Percentiles rank a stretch among this genome's conserved stretches.
Evolutionary conservation across 1,140 invertebrate species (phyloP).

Genomic region (Heliconius eleuchia): DNA sequence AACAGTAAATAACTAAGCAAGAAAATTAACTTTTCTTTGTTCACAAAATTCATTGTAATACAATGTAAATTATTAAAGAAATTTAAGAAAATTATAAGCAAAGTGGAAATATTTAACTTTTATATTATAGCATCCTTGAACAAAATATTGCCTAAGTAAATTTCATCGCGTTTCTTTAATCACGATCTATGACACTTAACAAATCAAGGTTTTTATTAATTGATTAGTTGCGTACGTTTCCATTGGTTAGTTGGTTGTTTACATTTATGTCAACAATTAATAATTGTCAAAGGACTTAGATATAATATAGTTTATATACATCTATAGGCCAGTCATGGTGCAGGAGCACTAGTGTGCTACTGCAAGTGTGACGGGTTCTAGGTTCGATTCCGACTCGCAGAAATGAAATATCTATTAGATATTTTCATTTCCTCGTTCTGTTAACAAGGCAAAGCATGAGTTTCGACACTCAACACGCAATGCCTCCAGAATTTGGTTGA

Average conservation of each 20-base stretch:
- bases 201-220: constrained; percentile 29
- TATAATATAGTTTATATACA: background rate
- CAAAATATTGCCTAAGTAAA: constrained; percentile 1
- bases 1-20: too few species aligned
- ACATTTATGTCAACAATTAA: background rate
- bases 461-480: too few species aligned
- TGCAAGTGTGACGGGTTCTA: too few species aligned
- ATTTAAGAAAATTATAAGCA: background rate
- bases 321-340: background rate
- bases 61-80: too few species aligned
- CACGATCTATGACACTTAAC: constrained; percentile 20
- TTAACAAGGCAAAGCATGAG: too few species aligned
- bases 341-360: too few species aligned
- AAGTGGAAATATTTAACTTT: background rate
- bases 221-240: constrained; percentile 17
- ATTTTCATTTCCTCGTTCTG: too few species aligned
- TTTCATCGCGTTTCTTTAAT: constrained; percentile 19
- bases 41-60: too few species aligned
- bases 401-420: too few species aligned
- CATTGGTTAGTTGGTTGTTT: background rate
- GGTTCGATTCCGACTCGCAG: too few species aligned
- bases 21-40: too few species aligned
- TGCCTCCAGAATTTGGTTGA: too few species aligned
- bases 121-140: background rate
- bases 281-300: background rate